Base-by-base conservation (phyloP, 2,888 invertebrate species). In the Priocnemis perturbator region DNA sequence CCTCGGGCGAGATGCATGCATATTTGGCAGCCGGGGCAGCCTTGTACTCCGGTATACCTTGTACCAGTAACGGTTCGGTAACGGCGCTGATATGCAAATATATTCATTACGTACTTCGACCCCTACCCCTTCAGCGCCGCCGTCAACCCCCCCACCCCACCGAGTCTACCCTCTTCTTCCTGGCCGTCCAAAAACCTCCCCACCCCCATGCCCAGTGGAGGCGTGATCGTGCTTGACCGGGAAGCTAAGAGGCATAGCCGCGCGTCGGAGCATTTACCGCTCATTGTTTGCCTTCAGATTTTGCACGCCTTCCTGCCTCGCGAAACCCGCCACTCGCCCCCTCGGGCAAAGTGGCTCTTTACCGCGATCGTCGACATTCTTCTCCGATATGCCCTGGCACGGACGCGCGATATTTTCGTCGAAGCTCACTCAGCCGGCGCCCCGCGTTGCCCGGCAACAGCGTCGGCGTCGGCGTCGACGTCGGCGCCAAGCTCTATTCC, bases 51-150 rank as follows among this genome's bases (percentile, higher is more conserved):
- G 77, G 71, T 80, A 79, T 84, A 82, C 83, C 83, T 84, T 86
- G 85, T 85, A 85, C 84, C 82, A 79, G 85, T 83, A 85, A 85
- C 86, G 82, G 84, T 83, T 86, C 83, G 79, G 86, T 87, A 87
- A 88, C 87, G 84, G 86, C 81, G 81, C 83, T 81, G 86, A 86
- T 87, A 88, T 88, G 88, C 87, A 88, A 88, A 88, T 88, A 87
- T 88, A 88, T 88, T 88, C 88, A 88, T 88, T 87, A 88, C 87
- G 82, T 83, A 76, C 82, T 77, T 78, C 77, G 73, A 78, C 75
- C 80, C 77, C 78, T 81, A 78, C 78, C 82, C 80, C 81, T 81
- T 81, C 74, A 76, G 14, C 37, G 81, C 37, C 11, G 23, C 50
- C 57, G 30, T 30, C 64, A 26, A 48, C 58, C 44, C 30, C n/a